These are phyloP conservation scores for Branchipolynoe longqiensis DNA, from an alignment of 2,888 invertebrate species.

Conservation along the genomic window DNA sequence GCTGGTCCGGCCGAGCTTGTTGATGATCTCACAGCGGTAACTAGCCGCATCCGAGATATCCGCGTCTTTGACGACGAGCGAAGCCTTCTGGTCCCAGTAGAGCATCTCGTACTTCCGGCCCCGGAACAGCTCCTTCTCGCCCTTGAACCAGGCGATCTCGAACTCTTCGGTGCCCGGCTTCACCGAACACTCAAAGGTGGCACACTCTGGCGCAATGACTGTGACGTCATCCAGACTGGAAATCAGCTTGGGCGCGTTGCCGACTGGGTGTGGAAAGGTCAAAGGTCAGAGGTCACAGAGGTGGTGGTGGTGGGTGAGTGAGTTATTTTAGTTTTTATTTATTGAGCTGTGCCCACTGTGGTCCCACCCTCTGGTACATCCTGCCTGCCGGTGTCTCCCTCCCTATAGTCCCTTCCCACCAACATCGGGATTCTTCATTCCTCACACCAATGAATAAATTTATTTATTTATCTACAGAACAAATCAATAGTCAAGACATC, in stretches of 20 bases:
- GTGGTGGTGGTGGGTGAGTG: no score
- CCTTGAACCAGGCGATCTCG: conserved; percentile 75
- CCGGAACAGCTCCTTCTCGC: conserved; percentile 76
- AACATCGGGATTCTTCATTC: no score
- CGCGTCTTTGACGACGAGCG: conserved; percentile 76
- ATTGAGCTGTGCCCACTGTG: no score
- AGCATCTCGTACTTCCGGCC: conserved; percentile 91
- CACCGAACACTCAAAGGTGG: conserved; percentile 68
- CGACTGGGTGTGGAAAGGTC: conserved; percentile 60
- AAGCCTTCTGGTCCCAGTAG: conserved; percentile 90
- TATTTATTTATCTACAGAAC: not conserved
- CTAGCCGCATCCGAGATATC: conserved; percentile 73
- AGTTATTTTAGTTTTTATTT: no score
- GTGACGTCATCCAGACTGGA: conserved; percentile 66
- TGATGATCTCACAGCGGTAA: conserved; percentile 67
- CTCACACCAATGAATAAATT: no score
- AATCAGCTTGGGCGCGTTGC: conserved; percentile 67
- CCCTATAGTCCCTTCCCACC: no score
- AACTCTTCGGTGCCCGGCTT: conserved; percentile 67
- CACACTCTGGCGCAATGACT: conserved; percentile 69
- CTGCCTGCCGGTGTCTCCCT: no score
- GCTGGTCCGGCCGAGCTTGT: conserved; percentile 67
- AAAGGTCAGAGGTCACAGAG: no score
- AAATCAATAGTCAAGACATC: no score
- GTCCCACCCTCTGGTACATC: no score